phyloP scores from a whole-genome alignment of 2,113 vertebrate genomes.

The Mastomys coucha region DNA sequence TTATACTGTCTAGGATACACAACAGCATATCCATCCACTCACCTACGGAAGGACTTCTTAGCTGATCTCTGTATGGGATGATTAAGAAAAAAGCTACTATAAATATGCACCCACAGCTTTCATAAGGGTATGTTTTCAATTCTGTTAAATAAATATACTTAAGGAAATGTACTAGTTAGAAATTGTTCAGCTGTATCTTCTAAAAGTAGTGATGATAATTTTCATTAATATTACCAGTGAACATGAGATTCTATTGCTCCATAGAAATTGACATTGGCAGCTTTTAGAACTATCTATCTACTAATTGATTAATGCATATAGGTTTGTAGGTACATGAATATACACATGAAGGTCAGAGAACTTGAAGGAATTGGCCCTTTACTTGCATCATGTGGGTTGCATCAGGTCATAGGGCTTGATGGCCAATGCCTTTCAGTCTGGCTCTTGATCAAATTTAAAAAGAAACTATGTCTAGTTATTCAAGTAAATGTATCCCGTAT shows the following conservation, averaged over 20 bases:
- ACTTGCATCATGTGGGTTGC: background rate
- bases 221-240: background rate
- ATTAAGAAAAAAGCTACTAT: background rate
- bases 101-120: background rate
- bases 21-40: background rate
- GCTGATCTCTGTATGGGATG: background rate
- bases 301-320: background rate
- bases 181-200: background rate
- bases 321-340: background rate
- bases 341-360: background rate
- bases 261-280: background rate
- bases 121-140: background rate
- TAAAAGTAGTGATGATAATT: background rate
- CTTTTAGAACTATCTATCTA: background rate
- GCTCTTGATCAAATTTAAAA: too few species aligned
- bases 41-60: background rate
- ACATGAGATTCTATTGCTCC: background rate
- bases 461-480: background rate
- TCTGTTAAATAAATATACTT: background rate
- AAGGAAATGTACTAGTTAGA: background rate
- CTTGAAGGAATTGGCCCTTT: background rate
- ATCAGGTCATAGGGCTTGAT: background rate
- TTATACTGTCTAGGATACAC: background rate
- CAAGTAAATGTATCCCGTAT: background rate
- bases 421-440: background rate